Conservation (phyloP, 2,113 vertebrate species). For the Ceyx melanurus region DNA sequence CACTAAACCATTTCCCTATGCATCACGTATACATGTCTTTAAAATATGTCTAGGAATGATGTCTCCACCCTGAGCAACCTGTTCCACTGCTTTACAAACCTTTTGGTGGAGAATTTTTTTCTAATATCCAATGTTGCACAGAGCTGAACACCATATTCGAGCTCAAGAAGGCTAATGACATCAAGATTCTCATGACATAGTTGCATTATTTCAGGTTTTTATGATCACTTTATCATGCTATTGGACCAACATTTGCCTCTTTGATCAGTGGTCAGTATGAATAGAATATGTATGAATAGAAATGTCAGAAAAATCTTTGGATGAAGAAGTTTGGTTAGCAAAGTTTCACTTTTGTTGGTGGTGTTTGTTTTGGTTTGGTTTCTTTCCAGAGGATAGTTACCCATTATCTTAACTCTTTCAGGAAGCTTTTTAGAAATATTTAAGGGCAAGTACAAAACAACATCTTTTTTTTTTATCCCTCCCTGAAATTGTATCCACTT, state of each 20-base stretch:
- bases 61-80: too few relatives aligned
- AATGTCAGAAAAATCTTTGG: not conserved
- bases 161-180: too few relatives aligned
- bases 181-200: not conserved
- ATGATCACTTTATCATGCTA: not conserved
- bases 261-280: not conserved
- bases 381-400: not conserved
- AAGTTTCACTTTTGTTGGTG: not conserved
- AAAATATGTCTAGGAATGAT: too few relatives aligned
- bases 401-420: not conserved
- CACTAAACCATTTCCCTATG: too few relatives aligned
- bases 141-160: too few relatives aligned
- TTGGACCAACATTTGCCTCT: not conserved
- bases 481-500: not conserved
- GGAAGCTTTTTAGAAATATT: not conserved
- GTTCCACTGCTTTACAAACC: too few relatives aligned
- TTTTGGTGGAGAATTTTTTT: too few relatives aligned
- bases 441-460: not conserved
- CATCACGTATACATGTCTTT: too few relatives aligned
- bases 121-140: too few relatives aligned
- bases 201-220: not conserved
- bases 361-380: not conserved
- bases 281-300: not conserved
- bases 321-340: not conserved
- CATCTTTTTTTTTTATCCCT: not conserved